A percentile compares a stretch with the other conserved stretches of the same genome.
These are phyloP conservation scores for Myotis myotis DNA, from an alignment of 2,797 vertebrate genomes.

Conservation along the genomic window DNA sequence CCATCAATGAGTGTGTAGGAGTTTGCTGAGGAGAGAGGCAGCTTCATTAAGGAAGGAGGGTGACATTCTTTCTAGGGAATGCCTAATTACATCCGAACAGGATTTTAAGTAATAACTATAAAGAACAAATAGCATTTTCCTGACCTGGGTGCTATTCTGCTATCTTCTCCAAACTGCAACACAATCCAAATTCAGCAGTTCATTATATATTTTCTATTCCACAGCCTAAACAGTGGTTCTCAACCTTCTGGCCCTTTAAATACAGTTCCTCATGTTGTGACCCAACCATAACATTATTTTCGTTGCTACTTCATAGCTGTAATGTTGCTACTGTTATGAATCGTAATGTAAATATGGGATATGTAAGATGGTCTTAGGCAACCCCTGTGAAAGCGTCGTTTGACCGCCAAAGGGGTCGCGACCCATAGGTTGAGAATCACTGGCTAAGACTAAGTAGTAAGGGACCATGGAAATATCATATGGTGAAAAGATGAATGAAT, in stretches of 20 bases:
- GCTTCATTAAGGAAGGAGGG: neutral
- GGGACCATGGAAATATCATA: neutral
- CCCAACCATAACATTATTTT: too few relatives aligned
- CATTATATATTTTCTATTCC: neutral
- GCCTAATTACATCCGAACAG: neutral
- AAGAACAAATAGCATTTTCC: neutral
- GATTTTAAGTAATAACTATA: neutral
- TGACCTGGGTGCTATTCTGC: neutral
- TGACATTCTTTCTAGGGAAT: neutral
- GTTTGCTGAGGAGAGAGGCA: neutral
- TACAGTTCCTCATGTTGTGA: too few relatives aligned
- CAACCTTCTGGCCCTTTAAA: too few relatives aligned
- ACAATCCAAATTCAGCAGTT: neutral
- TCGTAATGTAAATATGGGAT: too few relatives aligned
- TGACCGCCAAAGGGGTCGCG: too few relatives aligned
- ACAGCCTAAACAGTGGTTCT: neutral
- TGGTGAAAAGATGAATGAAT: neutral
- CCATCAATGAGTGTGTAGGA: neutral
- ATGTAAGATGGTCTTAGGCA: too few relatives aligned
- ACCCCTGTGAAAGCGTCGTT: too few relatives aligned
- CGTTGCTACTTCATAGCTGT: too few relatives aligned
- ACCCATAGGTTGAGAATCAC: too few relatives aligned
- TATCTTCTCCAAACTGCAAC: neutral
- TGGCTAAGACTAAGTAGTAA: neutral
- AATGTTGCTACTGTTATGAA: too few relatives aligned